These are phyloP conservation scores for Laodelphax striatellus DNA, from an alignment of 1,140 invertebrate genomes.

Conservation along the genomic window DNA sequence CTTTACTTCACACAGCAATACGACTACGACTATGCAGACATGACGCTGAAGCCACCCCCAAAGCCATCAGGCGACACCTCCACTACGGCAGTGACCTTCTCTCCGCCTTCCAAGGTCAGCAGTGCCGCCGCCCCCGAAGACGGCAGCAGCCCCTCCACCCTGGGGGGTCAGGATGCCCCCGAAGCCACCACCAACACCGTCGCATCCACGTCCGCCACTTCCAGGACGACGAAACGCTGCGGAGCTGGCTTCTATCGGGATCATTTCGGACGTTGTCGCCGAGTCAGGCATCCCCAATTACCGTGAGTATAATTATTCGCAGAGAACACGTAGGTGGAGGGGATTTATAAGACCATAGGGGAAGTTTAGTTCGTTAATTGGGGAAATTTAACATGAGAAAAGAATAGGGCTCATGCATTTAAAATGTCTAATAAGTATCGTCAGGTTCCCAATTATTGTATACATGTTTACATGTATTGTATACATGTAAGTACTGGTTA, in stretches of 20 bases:
- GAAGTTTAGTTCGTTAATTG: too few relatives aligned
- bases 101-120: neutral
- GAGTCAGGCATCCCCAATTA: conserved; percentile 21
- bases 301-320: conserved; percentile 10
- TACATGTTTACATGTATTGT: too few relatives aligned
- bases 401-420: too few relatives aligned
- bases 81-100: conserved; percentile 11
- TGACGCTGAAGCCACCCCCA: conserved; percentile 31
- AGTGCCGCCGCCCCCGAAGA: neutral
- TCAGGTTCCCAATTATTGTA: too few relatives aligned
- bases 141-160: neutral
- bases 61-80: conserved; percentile 13
- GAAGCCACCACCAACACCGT: conserved; percentile 1
- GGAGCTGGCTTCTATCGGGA: conserved; percentile 25
- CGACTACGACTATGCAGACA: conserved; percentile 37
- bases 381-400: too few relatives aligned
- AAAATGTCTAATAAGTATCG: too few relatives aligned
- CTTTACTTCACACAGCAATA: conserved; percentile 23
- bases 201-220: neutral
- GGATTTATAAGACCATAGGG: too few relatives aligned
- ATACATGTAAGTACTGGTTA: too few relatives aligned
- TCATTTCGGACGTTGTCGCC: conserved; percentile 20
- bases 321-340: neutral
- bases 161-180: neutral
- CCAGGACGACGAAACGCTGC: conserved; percentile 18